Evolutionary conservation across 1,140 invertebrate species (phyloP).

Genomic region (Dolichoris vasculosae): DNA sequence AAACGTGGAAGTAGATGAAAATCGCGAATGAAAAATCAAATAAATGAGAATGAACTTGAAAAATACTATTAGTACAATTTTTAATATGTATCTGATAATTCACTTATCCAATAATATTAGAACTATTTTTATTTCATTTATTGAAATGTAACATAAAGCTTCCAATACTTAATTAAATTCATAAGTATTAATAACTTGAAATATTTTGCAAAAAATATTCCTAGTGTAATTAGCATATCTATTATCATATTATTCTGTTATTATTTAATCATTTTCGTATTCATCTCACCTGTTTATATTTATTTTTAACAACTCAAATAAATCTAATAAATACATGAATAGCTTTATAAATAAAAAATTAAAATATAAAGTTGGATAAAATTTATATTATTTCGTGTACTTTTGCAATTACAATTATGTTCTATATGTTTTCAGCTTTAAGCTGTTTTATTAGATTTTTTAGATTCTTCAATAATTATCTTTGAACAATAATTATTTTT

Average conservation of each 20-base stretch:
- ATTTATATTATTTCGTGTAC: neutral
- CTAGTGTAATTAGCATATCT: too few species aligned
- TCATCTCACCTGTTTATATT: too few species aligned
- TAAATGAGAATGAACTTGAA: too few species aligned
- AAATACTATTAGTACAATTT: too few species aligned
- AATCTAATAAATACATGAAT: neutral
- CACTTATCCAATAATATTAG: too few species aligned
- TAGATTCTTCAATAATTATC: neutral
- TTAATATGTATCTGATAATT: too few species aligned
- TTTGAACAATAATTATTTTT: neutral
- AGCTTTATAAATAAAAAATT: neutral
- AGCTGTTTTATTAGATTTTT: neutral
- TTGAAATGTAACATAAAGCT: too few species aligned
- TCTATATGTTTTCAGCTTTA: neutral
- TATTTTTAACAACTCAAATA: neutral
- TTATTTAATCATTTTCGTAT: too few species aligned
- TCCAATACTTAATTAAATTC: too few species aligned
- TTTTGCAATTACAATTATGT: neutral
- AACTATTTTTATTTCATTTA: too few species aligned
- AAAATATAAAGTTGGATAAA: neutral
- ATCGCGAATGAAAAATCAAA: neutral
- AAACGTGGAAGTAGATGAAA: neutral
- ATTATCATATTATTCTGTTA: neutral
- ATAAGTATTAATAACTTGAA: too few species aligned
- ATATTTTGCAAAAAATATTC: too few species aligned